phyloP scores from a whole-genome alignment of 2,888 invertebrate species.

The Tetramorium bicarinatum region DNA sequence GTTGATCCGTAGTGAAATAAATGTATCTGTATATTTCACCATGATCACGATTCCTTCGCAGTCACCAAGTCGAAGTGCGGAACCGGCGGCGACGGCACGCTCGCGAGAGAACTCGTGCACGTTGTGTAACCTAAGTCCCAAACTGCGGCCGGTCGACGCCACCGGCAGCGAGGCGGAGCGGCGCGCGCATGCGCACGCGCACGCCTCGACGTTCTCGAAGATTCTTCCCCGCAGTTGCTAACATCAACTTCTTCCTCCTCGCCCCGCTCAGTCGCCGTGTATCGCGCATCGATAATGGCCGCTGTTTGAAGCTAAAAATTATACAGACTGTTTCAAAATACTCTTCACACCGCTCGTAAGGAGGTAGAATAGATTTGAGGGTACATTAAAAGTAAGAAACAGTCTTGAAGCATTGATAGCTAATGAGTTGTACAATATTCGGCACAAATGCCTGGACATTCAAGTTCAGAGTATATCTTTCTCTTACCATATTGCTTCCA shows the following conservation, averaged over 20 bases:
- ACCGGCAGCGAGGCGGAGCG: neutral
- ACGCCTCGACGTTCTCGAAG: constrained; percentile 66
- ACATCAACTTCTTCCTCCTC: neutral
- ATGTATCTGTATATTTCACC: constrained; percentile 61
- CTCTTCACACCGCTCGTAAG: too few relatives aligned
- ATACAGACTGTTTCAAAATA: too few relatives aligned
- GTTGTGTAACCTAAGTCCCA: constrained; percentile 82
- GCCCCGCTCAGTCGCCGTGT: neutral
- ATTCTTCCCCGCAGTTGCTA: constrained; percentile 54
- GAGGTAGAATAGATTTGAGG: too few relatives aligned
- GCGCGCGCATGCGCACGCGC: neutral
- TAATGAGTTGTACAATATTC: too few relatives aligned
- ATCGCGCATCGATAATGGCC: constrained; percentile 56
- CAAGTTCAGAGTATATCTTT: too few relatives aligned
- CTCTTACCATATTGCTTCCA: too few relatives aligned
- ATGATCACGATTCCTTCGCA: constrained; percentile 54
- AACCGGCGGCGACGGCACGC: constrained; percentile 70
- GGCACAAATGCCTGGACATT: too few relatives aligned
- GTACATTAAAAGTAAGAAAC: too few relatives aligned
- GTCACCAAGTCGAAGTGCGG: neutral
- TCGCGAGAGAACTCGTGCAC: constrained; percentile 76
- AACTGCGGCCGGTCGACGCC: constrained; percentile 50
- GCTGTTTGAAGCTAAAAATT: too few relatives aligned
- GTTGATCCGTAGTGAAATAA: neutral
- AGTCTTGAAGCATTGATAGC: too few relatives aligned